Percentiles rank a stretch among this genome's conserved stretches.
Evolutionary conservation across 2,113 vertebrate genomes (phyloP).

Genomic region (Centropus unirufus): DNA sequence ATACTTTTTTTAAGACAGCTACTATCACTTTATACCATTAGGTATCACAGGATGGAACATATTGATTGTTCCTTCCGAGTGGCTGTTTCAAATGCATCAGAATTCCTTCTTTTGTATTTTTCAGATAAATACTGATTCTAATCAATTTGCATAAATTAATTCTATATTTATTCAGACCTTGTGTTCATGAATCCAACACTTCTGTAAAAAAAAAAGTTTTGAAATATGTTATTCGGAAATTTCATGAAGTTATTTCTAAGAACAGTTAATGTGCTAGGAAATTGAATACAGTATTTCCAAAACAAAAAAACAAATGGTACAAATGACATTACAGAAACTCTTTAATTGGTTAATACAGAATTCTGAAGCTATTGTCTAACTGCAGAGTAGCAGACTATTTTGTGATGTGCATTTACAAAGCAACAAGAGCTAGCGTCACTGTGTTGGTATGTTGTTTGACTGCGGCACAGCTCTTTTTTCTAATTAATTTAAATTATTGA

Average conservation of each 20-base stretch:
- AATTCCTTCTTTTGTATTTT: conserved; percentile 48
- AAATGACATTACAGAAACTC: conserved; percentile 43
- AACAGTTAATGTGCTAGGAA: conserved; percentile 52
- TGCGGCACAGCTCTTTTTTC: conserved; percentile 39
- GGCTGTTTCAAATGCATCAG: conserved; percentile 64
- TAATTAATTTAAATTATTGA: conserved; percentile 68
- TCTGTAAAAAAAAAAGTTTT: conserved; percentile 33
- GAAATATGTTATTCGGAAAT: conserved; percentile 54
- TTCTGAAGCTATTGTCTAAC: conserved; percentile 39
- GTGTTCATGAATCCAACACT: conserved; percentile 40
- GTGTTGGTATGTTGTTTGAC: conserved; percentile 43
- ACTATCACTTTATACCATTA: conserved; percentile 21
- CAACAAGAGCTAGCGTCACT: conserved; percentile 44
- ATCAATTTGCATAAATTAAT: conserved; percentile 61
- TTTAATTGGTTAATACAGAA: conserved; percentile 42
- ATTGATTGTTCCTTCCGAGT: conserved; percentile 26
- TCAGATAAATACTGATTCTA: conserved; percentile 63
- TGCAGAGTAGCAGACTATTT: neutral
- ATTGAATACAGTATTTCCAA: conserved; percentile 43
- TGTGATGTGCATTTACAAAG: conserved; percentile 53
- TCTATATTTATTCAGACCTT: conserved; percentile 61
- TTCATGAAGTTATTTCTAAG: conserved; percentile 39
- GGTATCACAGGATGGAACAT: conserved; percentile 8
- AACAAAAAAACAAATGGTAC: conserved; percentile 55
- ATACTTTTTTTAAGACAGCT: neutral